Evolutionary conservation across 2,113 vertebrate species (phyloP), one percentile per base, ranked within the genome.

Genomic region (Nansenia antarctica): DNA sequence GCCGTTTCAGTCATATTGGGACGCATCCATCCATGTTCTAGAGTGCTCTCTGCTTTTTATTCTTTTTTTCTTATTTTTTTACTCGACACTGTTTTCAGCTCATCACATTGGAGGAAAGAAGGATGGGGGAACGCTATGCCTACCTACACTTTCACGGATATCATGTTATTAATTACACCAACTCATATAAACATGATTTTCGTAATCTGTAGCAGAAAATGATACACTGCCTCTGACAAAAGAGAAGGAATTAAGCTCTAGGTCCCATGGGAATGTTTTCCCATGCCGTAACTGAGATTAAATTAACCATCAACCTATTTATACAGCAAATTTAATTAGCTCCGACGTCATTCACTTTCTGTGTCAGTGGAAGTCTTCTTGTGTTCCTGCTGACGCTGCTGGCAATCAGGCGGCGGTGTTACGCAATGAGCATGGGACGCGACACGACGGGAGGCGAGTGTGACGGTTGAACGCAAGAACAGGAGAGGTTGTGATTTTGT

Each of bases 251-350:
- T 6, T 15, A 58, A 30, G 15, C 55, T 29, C 27, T 7, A 30
- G 29, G 24, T 18, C 27, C 18, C 55, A 58, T 18, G 12, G 55
- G 55, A 57, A 30, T 3, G 2, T 9, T 12, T 11, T 3, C n/a
- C 15, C n/a, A 12, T 15, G 2, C 26, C 53, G 5, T 29, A 55
- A 55, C 27, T 55, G 12, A 58, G 29, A 58, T 58, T 29, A 58
- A 58, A 58, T 58, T 4, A 58, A 58, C 30, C 55, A 31, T 31
- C 29, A 31, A 58, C n/a, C 55, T 58, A 58, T 58, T 58, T 58
- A 58, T 58, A 58, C 55, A 58, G 5, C 18, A 31, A 32, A 30
- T 14, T 31, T 30, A 58, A 30, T 5, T 18, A 29, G 55, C 12
- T 58, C 30, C 29, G 29, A 58, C 55, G 55, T 58, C 55, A 58